These are phyloP conservation scores for Melolontha melolontha DNA, from an alignment of 2,888 invertebrate species.

Conservation along the genomic window DNA sequence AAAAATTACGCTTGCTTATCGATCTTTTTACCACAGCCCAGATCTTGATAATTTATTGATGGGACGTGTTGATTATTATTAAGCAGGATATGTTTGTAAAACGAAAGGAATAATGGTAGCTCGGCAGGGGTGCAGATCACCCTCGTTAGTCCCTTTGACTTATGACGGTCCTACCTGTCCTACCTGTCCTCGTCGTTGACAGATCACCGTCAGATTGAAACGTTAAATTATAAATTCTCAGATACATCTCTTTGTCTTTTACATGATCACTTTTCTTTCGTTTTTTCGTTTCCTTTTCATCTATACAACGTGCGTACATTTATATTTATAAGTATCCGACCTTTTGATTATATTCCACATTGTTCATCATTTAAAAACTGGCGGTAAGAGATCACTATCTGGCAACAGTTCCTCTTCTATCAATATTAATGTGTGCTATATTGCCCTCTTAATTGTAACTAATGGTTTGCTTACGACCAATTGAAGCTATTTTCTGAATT, in stretches of 20 bases:
- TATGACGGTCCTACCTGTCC: constrained; percentile 46
- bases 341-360: constrained; percentile 6
- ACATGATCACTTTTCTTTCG: background rate
- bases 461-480: constrained; percentile 29
- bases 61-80: constrained; percentile 37
- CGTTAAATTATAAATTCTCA: constrained; percentile 43
- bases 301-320: constrained; percentile 5
- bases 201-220: constrained; percentile 45
- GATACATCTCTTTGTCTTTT: constrained; percentile 25
- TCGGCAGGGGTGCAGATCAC: constrained; percentile 44
- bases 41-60: constrained; percentile 38
- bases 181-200: constrained; percentile 45
- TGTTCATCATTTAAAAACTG: constrained; percentile 16
- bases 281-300: constrained; percentile 3
- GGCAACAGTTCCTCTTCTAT: constrained; percentile 24
- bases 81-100: constrained; percentile 34
- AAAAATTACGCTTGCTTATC: constrained; percentile 35
- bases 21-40: constrained; percentile 6
- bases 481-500: constrained; percentile 36
- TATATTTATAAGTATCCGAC: constrained; percentile 20
- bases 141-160: constrained; percentile 46
- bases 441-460: constrained; percentile 40
- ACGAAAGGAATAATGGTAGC: constrained; percentile 36
- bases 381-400: constrained; percentile 37
- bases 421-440: constrained; percentile 41